Evolutionary conservation across 1,140 invertebrate species (phyloP).

Genomic region (Leptinotarsa undecemlineata): DNA sequence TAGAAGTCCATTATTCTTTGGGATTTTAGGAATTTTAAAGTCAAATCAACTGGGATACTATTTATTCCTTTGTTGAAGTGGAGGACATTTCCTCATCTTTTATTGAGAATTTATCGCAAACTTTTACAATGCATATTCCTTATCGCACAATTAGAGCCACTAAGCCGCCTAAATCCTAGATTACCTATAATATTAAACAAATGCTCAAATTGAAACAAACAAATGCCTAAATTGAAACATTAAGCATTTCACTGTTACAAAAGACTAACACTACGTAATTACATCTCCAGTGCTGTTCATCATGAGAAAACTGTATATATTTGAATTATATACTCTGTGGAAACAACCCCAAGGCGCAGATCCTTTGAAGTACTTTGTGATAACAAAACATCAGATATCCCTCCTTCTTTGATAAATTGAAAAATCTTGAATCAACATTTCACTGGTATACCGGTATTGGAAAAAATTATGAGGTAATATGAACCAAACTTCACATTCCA

Average conservation of each 20-base stretch:
- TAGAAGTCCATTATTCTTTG: neutral
- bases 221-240: too few relatives aligned
- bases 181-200: too few relatives aligned
- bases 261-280: too few relatives aligned
- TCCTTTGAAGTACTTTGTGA: slow-evolving; percentile 2
- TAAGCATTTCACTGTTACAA: too few relatives aligned
- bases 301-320: neutral
- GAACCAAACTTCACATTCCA: slow-evolving; percentile 11
- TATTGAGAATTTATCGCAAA: neutral
- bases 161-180: neutral
- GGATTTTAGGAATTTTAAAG: neutral
- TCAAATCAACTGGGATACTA: neutral
- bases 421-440: neutral
- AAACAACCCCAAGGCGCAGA: neutral
- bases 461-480: neutral
- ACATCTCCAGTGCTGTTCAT: neutral
- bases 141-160: neutral
- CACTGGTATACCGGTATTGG: neutral
- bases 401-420: neutral
- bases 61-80: neutral
- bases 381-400: neutral
- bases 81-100: neutral
- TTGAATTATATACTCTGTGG: neutral
- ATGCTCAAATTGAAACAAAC: too few relatives aligned
- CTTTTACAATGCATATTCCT: neutral